Evolutionary conservation across 2,888 invertebrate genomes (phyloP).

Genomic region (Drosophila hamatofila): DNA sequence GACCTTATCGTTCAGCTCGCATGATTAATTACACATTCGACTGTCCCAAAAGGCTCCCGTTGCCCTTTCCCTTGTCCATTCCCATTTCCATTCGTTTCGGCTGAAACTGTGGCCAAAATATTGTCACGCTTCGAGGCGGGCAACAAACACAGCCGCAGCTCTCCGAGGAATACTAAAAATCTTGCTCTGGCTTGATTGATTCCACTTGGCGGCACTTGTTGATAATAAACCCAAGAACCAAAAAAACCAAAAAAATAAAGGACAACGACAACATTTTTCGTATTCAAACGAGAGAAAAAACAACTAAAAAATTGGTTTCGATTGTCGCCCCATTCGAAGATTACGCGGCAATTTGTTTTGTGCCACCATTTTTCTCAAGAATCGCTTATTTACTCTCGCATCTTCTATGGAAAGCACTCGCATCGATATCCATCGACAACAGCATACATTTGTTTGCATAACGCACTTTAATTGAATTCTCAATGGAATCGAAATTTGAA

Average conservation of each 20-base stretch:
- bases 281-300: too few relatives aligned
- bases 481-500: conserved; percentile 47
- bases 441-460: conserved; percentile 67
- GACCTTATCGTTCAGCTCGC: conserved; percentile 68
- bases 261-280: conserved; percentile 47
- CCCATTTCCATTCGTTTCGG: conserved; percentile 48
- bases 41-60: conserved; percentile 39
- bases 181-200: conserved; percentile 68
- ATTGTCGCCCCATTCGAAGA: conserved; percentile 72
- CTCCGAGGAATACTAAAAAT: conserved; percentile 53
- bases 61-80: conserved; percentile 25
- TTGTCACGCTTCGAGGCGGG: conserved; percentile 70
- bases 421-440: conserved; percentile 27
- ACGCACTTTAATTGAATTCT: conserved; percentile 71
- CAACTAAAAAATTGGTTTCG: conserved; percentile 35
- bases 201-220: conserved; percentile 77
- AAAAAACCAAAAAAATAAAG: conserved; percentile 38
- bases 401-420: conserved; percentile 43
- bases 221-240: conserved; percentile 55
- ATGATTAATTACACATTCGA: conserved; percentile 68
- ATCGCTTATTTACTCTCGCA: conserved; percentile 43
- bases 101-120: conserved; percentile 79
- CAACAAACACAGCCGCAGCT: conserved; percentile 48
- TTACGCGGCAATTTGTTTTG: conserved; percentile 82
- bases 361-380: conserved; percentile 54